These are phyloP conservation scores for Chamaea fasciata DNA, from an alignment of 2,113 vertebrate genomes.

Conservation along the genomic window DNA sequence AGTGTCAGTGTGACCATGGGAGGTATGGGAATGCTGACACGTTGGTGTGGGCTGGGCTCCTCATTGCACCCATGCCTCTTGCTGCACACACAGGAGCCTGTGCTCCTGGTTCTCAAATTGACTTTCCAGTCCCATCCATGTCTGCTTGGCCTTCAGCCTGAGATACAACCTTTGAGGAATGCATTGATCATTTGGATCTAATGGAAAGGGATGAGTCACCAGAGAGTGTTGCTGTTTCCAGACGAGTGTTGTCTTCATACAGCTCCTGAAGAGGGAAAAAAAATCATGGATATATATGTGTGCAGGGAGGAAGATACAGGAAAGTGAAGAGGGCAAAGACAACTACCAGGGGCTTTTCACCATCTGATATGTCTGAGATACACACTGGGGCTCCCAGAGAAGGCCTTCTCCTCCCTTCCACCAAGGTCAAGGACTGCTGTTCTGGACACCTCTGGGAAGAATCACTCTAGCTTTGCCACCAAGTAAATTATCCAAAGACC, in stretches of 20 bases:
- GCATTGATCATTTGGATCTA: background rate
- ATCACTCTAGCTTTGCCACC: fast-evolving
- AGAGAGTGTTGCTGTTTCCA: background rate
- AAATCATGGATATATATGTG: background rate
- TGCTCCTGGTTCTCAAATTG: fast-evolving
- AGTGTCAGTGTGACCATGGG: fast-evolving
- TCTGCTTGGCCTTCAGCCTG: background rate
- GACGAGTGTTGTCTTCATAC: background rate
- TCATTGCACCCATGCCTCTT: background rate
- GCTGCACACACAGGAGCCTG: background rate
- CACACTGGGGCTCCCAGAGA: background rate
- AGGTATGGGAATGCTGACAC: background rate
- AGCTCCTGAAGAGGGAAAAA: background rate
- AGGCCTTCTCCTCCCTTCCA: background rate
- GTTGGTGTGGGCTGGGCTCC: background rate
- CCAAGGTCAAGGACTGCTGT: background rate
- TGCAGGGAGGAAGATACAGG: background rate
- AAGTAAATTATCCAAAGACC: background rate
- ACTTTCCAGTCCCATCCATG: background rate
- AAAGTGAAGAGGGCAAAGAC: background rate
- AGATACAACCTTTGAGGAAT: background rate
- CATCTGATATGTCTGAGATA: background rate
- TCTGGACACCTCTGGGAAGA: background rate
- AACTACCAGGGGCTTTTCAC: background rate
- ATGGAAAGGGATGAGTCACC: background rate